Evolutionary conservation across 2,888 invertebrate genomes (phyloP), one percentile per base, ranked within the genome.

Genomic region (Lottia gigantea): DNA sequence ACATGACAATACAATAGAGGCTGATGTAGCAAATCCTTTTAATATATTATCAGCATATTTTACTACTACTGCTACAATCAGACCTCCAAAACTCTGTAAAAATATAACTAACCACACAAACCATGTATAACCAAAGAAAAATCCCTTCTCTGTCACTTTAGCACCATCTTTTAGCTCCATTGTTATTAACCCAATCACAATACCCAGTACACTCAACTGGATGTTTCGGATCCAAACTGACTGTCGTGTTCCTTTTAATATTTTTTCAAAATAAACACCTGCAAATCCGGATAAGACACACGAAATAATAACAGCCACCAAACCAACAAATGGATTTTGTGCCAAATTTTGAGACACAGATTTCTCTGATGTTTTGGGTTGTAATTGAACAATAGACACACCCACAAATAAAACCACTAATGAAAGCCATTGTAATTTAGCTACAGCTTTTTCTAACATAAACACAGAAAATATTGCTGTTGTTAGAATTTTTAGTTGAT

Each of bases 1-100:
- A 86, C 97, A 98, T 0, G 98, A 96, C 78, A 99, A 93, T 63
- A 99, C 92, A 78, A 99, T 99, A 8, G 98, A 97, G 68, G 98
- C 92, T 0, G 98, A 98, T 0, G 98, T 98, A 62, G 98, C 98
- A 76, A 86, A 86, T 26, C 98, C 98, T 90, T 91, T 99, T 8
- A 99, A 91, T 85, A 99, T 99, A 89, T 99, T 99, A 89, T 99
- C 99, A 0, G 99, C 98, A 89, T 98, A 98, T 91, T 99, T 99
- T 45, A 99, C 97, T 2, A 99, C 99, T 78, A 98, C 93, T 0
- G 99, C 99, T 11, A 99, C 98, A 69, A 98, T 93, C 2, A 99
- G 91, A 6, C 99, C 99, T 0, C 99, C 98, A 23, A 95, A 93
- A 0, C 98, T 97, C 90, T 98, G 97, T 66, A 87, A 89, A 26